phyloP scores from a whole-genome alignment of 2,797 vertebrate species.

The Chaetodon trifasciatus region DNA sequence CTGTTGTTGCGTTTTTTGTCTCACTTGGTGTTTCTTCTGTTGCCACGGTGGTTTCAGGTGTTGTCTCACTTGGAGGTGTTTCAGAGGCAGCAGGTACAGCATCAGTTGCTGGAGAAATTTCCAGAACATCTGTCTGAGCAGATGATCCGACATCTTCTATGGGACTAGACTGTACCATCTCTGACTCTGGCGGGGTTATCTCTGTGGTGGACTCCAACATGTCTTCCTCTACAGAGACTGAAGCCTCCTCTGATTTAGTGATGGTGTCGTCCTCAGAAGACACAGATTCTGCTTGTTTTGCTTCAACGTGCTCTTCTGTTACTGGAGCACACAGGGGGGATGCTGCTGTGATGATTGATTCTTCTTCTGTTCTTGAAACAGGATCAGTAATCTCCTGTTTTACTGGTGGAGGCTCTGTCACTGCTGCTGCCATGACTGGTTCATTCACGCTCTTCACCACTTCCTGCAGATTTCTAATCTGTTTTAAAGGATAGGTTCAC shows the following conservation, averaged over 20 bases:
- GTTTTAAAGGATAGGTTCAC: background rate
- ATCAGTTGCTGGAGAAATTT: constrained; percentile 26
- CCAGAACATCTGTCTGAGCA: constrained; percentile 23
- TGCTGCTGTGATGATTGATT: background rate
- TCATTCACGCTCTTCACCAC: constrained; percentile 36
- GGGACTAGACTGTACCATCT: constrained; percentile 31
- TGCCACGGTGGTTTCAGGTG: constrained; percentile 5
- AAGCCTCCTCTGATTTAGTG: constrained; percentile 21
- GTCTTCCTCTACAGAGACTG: constrained; percentile 31
- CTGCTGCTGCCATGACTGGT: constrained; percentile 18
- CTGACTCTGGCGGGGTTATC: constrained; percentile 3
- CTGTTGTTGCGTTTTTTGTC: constrained; percentile 17
- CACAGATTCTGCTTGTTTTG: constrained; percentile 13
- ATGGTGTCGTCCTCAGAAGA: constrained; percentile 21
- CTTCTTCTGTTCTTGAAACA: constrained; percentile 32
- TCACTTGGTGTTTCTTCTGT: constrained; percentile 28
- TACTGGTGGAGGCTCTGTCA: background rate
- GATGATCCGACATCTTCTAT: constrained; percentile 26
- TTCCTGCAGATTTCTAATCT: constrained; percentile 37
- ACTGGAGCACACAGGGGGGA: background rate
- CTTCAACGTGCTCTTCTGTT: constrained; percentile 34
- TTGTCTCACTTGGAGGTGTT: constrained; percentile 7
- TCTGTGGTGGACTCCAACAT: constrained; percentile 8
- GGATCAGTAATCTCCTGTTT: constrained; percentile 21
- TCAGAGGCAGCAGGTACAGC: constrained; percentile 4